phyloP scores from a whole-genome alignment of 1,140 invertebrate genomes.

The Daktulosphaira vitifoliae region DNA sequence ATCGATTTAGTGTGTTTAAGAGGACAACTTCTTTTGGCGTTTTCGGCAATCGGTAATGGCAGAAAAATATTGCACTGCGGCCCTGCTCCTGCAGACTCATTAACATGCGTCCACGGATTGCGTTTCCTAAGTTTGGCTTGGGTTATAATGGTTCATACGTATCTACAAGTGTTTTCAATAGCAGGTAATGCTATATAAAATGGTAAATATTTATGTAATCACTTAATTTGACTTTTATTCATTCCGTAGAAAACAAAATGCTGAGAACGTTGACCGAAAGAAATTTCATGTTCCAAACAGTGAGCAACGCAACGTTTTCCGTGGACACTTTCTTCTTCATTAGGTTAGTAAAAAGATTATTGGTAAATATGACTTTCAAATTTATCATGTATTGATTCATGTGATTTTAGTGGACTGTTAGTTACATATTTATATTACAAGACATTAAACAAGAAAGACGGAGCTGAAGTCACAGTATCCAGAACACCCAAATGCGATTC shows the following conservation, averaged over 20 bases:
- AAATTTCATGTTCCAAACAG: constrained; percentile 70
- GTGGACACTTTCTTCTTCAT: constrained; percentile 90
- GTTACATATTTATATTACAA: constrained; percentile 62
- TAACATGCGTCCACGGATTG: constrained; percentile 71
- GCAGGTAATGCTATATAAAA: constrained; percentile 60
- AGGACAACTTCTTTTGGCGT: constrained; percentile 52
- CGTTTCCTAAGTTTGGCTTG: constrained; percentile 75
- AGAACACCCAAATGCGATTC: constrained; percentile 12
- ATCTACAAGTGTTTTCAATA: constrained; percentile 67
- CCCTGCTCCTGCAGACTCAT: constrained; percentile 51
- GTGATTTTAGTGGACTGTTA: constrained; percentile 58
- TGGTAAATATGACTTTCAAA: not conserved
- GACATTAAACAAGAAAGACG: constrained; percentile 27
- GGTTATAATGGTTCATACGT: constrained; percentile 90
- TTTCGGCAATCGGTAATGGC: constrained; percentile 54
- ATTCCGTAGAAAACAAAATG: constrained; percentile 53
- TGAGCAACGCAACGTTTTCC: constrained; percentile 80
- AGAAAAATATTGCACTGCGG: constrained; percentile 54
- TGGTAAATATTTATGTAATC: not conserved
- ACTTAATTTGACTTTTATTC: not conserved
- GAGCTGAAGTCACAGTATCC: constrained; percentile 15
- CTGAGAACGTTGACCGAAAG: constrained; percentile 64
- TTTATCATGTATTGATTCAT: not conserved
- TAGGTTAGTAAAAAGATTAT: constrained; percentile 48
- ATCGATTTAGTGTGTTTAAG: constrained; percentile 42